Evolutionary conservation across 2,113 vertebrate genomes (phyloP).

Genomic region (Trichomycterus rosablanca): DNA sequence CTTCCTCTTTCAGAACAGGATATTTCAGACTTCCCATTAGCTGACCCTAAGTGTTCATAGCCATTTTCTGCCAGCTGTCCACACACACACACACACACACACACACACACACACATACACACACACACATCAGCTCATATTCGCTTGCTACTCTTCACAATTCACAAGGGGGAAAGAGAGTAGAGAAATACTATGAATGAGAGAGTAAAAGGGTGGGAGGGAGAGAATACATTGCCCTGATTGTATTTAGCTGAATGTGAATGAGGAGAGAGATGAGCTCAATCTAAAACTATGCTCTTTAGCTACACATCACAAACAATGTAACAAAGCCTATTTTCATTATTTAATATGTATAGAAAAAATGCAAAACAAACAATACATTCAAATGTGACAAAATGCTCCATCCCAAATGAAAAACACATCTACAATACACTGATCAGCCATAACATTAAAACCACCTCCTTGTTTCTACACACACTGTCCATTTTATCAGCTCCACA

Average conservation of each 20-base stretch:
- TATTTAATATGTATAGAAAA: too few species aligned
- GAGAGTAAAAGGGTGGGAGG: slow-evolving; percentile 17
- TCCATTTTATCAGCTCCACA: too few species aligned
- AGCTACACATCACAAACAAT: neutral
- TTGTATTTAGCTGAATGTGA: neutral
- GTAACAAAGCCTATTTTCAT: slow-evolving; percentile 16
- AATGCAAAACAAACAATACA: too few species aligned
- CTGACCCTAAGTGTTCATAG: slow-evolving; percentile 73
- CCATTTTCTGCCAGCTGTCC: slow-evolving; percentile 60
- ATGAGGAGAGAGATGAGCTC: slow-evolving; percentile 7
- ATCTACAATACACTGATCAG: too few species aligned
- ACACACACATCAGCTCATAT: slow-evolving; percentile 38
- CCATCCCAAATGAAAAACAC: too few species aligned
- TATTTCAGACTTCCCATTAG: slow-evolving; percentile 63
- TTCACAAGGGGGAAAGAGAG: slow-evolving; percentile 53
- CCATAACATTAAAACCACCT: too few species aligned
- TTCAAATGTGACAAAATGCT: too few species aligned
- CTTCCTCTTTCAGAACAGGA: slow-evolving; percentile 26
- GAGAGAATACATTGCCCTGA: slow-evolving; percentile 9
- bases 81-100: slow-evolving; percentile 9
- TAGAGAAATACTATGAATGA: slow-evolving; percentile 18
- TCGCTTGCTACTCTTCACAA: slow-evolving; percentile 75
- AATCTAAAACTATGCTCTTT: slow-evolving; percentile 12
- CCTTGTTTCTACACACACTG: too few species aligned
- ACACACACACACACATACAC: slow-evolving; percentile 2